Evolutionary conservation across 2,113 vertebrate species (phyloP).

Genomic region (Orycteropus afer): DNA sequence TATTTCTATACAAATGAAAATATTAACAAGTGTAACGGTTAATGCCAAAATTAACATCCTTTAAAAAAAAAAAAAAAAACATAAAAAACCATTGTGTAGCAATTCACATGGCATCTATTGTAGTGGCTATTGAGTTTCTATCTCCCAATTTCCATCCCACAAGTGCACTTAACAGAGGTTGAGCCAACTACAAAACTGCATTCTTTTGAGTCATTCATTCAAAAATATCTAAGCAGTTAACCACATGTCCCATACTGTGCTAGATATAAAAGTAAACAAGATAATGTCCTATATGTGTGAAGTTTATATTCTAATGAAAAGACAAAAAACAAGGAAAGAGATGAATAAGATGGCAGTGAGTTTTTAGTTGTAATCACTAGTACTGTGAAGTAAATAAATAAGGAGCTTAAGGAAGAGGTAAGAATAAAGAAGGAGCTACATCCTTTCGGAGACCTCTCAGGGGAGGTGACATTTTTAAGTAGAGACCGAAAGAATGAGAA

Average conservation of each 20-base stretch:
- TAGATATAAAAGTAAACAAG: background rate
- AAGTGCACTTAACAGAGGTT: background rate
- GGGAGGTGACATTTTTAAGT: background rate
- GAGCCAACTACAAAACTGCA: background rate
- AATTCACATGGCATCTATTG: background rate
- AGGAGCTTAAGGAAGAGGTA: background rate
- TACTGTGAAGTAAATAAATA: background rate
- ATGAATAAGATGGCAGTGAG: background rate
- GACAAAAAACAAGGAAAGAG: background rate
- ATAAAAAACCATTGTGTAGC: background rate
- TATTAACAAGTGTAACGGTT: background rate
- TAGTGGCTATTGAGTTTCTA: background rate
- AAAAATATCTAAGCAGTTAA: background rate
- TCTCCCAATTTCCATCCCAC: background rate
- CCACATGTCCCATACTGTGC: background rate
- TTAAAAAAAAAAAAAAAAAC: background rate
- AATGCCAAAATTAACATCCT: conserved; percentile 41
- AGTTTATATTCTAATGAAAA: background rate
- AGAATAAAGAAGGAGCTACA: background rate
- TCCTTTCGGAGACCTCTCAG: background rate
- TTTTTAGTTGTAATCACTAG: background rate
- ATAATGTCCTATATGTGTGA: background rate
- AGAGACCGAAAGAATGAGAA: background rate
- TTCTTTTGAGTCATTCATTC: background rate
- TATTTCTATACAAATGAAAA: conserved; percentile 44